Evolutionary conservation across 1,140 invertebrate species (phyloP), one percentile per base, ranked within the genome.

Genomic region (Drosophila aff.): DNA sequence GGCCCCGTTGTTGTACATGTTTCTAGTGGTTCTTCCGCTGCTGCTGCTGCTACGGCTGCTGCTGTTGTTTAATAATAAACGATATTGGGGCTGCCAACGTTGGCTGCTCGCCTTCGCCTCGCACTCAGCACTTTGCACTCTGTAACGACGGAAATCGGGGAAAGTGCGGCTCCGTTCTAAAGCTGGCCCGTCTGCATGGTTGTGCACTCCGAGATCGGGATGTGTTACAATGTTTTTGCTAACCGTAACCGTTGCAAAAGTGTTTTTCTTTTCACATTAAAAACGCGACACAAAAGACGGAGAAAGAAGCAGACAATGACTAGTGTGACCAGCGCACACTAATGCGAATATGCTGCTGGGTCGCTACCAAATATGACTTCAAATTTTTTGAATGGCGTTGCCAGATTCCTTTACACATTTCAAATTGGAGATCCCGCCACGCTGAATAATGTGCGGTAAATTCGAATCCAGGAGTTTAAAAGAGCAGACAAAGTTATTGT

Each of bases 1-100:
- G 38, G 91, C 75, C 58, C 82, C 81, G 77, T 86, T 92, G 79
- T 87, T 92, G 76, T 90, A 89, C 84, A 89, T 87, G 38, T 78
- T 82, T 81, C 28, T 66, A 66, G 44, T 53, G 46, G n/a, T 43
- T 40, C 33, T 43, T 55, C 57, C 61, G 61, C 47, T 78, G 50
- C 55, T 81, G 61, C 47, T 78, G 50, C 55, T 81, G 57, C 52
- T 81, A 61, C 64, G 13, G 8, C 46, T 26, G 47, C 64, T 53
- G 47, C 64, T 73, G 61, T 77, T 82, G 76, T 82, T 75, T 78
- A 66, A 66, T 82, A 78, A 69, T 73, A 67, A 72, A 81, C 59
- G 57, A 52, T 61, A 67, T 67, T 47, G 68, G 69, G 76, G 49
- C 64, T 87, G 83, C 63, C 69, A 90, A 79, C 81, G 80, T 81